Evolutionary conservation across 2,888 invertebrate genomes (phyloP), one percentile per base, ranked within the genome.

Genomic region (Lasioglossum marginatum): DNA sequence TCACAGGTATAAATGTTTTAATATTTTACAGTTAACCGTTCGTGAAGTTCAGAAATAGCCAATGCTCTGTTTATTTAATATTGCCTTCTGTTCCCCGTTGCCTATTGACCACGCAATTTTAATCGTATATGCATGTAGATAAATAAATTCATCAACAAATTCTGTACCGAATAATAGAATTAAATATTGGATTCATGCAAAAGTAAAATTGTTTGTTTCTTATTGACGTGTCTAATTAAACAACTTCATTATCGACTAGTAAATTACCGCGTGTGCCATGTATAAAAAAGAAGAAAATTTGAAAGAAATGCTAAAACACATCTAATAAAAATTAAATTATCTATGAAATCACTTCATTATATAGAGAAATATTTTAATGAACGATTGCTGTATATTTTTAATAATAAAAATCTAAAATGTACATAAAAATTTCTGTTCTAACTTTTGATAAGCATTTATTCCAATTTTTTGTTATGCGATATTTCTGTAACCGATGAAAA

Each of bases 1-100:
- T 66, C 66, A 23, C 66, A 0, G 37, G 34, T 68, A 27, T 68
- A 34, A 68, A 77, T 34, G 14, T n/a, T 68, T 77, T 34, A 37
- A 66, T 68, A 68, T 40, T 68, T 68, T n/a, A 68, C 66, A 77
- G 37, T 68, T 77, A 70, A 70, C 70, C 37, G 31, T 23, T 43
- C 57, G 43, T 60, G 12, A 31, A 23, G 45, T 70, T 70, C 70
- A 23, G 4, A 48, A 37, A 10, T 8, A 27, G 37, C 52, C 6
- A 8, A 52, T 74, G 31, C 34, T n/a, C 52, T 52, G 73, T 37
- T 74, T 68, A 37, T 66, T 75, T 68, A 70, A 57, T 27, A 48
- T 48, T 31, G 12, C n/a, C 57, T n/a, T 57, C 57, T 19, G 52
- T n/a, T 16, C 1, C 31, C 19, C 31, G 63, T 63, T 63, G 16